Evolutionary conservation across 2,888 invertebrate genomes (phyloP), one percentile per base, ranked within the genome.

Genomic region (Nymphalis urticae): DNA sequence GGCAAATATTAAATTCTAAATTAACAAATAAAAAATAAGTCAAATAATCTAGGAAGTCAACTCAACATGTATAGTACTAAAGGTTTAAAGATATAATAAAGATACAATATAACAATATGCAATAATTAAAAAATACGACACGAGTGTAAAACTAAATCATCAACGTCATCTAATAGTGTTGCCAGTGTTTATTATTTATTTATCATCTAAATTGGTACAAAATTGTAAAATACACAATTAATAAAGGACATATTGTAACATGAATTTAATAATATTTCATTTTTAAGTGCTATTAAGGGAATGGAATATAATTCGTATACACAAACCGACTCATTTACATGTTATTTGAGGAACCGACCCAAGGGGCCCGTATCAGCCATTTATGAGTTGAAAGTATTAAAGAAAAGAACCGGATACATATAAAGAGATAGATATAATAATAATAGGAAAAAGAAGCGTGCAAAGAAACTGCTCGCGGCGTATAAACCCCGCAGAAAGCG

Each of bases 311-410:
- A 87, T 56, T 85, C 84, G 88, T 85, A 85, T 82, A 83, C 81
- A 79, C 81, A 83, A 77, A 84, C 81, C 77, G 80, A 85, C 88
- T 92, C 89, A 92, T 92, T 92, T 92, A 89, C 91, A 92, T 92
- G 90, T 90, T 92, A 92, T 92, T 92, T 85, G 90, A 85, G 85
- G 84, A 85, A 86, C 85, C 86, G 85, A 88, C 91, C 90, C 89
- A 86, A 88, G 89, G 92, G 92, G 90, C 86, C 89, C 86, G 87
- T 90, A 90, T 89, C 91, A 90, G 83, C 86, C 91, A 90, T 91
- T 91, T 92, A 91, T 90, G 91, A 92, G 89, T 90, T 82, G 86
- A 89, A 92, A 91, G 90, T 92, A 92, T 90, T 90, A 92, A 90
- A 90, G 89, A 90, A 90, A 89, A 87, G 88, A 90, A 90, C 86